Evolutionary conservation across 2,113 vertebrate species (phyloP), one percentile per base, ranked within the genome.

Genomic region (Hippocampus barbouri): DNA sequence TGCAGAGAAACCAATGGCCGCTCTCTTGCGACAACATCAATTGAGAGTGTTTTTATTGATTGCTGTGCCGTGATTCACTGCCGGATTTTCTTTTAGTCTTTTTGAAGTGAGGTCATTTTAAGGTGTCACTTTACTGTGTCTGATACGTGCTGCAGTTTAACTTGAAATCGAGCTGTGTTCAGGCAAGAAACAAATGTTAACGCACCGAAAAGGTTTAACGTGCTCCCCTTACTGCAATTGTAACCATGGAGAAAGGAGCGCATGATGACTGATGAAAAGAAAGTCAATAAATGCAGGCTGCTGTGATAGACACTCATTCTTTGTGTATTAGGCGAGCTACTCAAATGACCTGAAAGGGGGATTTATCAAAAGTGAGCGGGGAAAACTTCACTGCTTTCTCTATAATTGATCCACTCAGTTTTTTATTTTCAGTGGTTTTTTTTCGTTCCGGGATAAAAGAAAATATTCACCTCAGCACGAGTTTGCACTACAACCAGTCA

Each of bases 21-120:
- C 30, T 41, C 18, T 73, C 53, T 49, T 43, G 66, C 8, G 49
- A 56, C 49, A 75, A 56, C 49, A 75, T 57, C 60, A 62, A 62
- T 62, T 21, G 30, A 62, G 60, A 38, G 30, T 2, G 15, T 62
- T 62, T 38, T 4, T 38, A 62, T 62, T 40, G 60, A 62, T 62
- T 62, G 16, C 14, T 38, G 30, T 38, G 60, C 60, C 16, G 8
- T 62, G 60, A 62, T 34, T 62, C 30, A 62, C 30, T 20, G 34
- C 34, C 34, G 5, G 34, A 38, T 2, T 38, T 38, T 60, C 15
- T 61, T 61, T 4, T 34, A 20, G 59, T 61, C 8, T 2, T 45
- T 30, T 66, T 70, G 30, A 61, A 59, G 14, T 61, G 5, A 69
- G 18, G 43, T 60, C 21, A 12, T 40, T n/a, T 69, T 41, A 45